Evolutionary conservation across 2,113 vertebrate species (phyloP), one percentile per base, ranked within the genome.

Genomic region (Psephotus haematonotus): DNA sequence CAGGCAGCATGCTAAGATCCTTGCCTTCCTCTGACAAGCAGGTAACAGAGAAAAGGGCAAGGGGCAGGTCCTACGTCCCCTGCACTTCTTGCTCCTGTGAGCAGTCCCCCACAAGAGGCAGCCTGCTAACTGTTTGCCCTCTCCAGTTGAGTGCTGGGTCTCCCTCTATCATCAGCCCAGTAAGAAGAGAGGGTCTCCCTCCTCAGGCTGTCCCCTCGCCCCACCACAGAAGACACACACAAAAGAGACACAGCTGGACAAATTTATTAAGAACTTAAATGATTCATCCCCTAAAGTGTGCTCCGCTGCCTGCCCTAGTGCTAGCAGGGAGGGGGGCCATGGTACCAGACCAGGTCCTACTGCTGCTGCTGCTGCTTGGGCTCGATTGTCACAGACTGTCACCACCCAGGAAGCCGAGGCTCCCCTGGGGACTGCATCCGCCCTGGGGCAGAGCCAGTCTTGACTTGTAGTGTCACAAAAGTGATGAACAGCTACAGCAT

Each of bases 191-290:
- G 33, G 13, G 11, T 59, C 18, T 53, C 41, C 4, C 8, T 28
- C 8, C 9, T 25, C 6, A n/a, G 18, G 11, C 28, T 17, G 35
- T 3, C 6, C 23, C 24, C 50, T 10, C 3, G 8, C 33, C 57
- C 0, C 6, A 3, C 6, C 31, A 75, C 13, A 93, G 27, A 78
- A 25, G 3, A 74, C 57, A 46, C 4, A 3, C 6, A 39, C 15
- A 12, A 16, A 50, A 8, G 13, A 27, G 1, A 85, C 49, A 55
- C 28, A 67, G 44, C 33, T 46, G 5, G 41, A 79, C 4, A 44
- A 47, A 67, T 96, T 96, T 95, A 92, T 92, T 93, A 62, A 92
- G 64, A 93, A 85, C 33, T 72, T 65, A 35, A 94, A 71, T 69
- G 39, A 92, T 77, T 88, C 19, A 71, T 74, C 71, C 69, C 33